Base-by-base conservation (phyloP, 2,113 vertebrate species). In the Elgaria multicarinata region DNA sequence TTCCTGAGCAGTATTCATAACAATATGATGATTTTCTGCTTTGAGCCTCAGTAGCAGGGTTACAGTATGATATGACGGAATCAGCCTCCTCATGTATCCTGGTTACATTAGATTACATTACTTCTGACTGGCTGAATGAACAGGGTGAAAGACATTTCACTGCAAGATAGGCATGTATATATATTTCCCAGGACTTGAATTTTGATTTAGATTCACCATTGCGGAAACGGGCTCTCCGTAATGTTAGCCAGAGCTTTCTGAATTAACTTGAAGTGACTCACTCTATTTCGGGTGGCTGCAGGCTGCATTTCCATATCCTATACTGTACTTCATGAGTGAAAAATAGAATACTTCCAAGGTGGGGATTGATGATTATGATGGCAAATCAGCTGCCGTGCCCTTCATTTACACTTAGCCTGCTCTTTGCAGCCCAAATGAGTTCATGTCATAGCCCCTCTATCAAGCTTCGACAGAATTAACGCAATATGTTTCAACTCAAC, bases 201-300 rank as follows among this genome's bases (percentile, higher is more conserved):
- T 95, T 95, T 96, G 93, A 91, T 93, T 84, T 75, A 87, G 94
- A 94, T 92, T 93, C 93, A 91, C 93, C 72, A 77, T 74, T 88
- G 93, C 79, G 90, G 88, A 93, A 85, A 93, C 90, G 87, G 90
- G 90, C 66, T 95, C 92, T 86, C 84, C 69, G 44, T 87, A 55
- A 93, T 92, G 93, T 92, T 94, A 94, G 92, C 0, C 69, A 94
- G 94, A 94, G 93, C 89, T 93, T 95, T 95, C 93, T 91, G 39
- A 94, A 90, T 90, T 94, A 94, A 96, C 77, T 86, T 93, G 95
- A 95, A 96, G 93, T 95, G 96, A 95, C 87, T 92, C 79, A 83
- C 86, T 90, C 24, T 72, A n/a, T 64, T 92, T 88, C 82, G 87
- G 83, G 91, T 91, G 80, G 92, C 94, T 94, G 82, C 83, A 93